Evolutionary conservation across 2,113 vertebrate genomes (phyloP), one percentile per base, ranked within the genome.

Genomic region (Grantiella picta): DNA sequence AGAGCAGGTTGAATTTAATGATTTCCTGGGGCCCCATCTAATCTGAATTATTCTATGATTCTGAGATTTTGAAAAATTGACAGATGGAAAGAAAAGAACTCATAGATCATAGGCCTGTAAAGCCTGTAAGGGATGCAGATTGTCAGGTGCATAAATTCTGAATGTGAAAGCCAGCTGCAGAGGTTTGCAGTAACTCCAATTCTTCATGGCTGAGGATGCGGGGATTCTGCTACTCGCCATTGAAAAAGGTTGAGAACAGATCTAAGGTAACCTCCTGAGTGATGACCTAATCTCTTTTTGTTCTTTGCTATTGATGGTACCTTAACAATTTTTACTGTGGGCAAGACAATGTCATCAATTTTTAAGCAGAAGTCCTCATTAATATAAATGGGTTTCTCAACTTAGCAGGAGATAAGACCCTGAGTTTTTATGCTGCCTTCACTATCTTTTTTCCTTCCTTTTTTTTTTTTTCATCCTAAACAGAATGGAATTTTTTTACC

Each of bases 301-400:
- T 78, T 86, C 90, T 75, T 81, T 81, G 35, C 42, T 92, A 75
- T 89, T 91, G 90, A 89, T 81, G 60, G 28, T 27, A 52, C 47
- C 90, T 86, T 40, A 92, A 63, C 35, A 68, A 29, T 60, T 93
- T 81, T 90, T 90, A 90, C 52, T 81, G 47, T 78, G 60, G 56
- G 42, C 65, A 90, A 92, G 68, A 90, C n/a, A 92, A 87, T 81
- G n/a, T 12, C 54, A 95, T 93, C 17, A 78, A 90, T 92, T 93
- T 92, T 95, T 92, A 86, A 95, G 20, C 36, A 89, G 59, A 65
- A 91, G 11, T 66, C 38, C 52, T 92, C 72, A 95, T 93, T 94
- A 92, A 92, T 92, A 90, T 83, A 94, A 78, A 92, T 66, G 28
- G 1, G 0, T 9, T 90, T 93, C 93, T 66, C 71, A 64, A 36